phyloP scores from a whole-genome alignment of 2,888 invertebrate genomes.

The Apotomis turbidana region DNA sequence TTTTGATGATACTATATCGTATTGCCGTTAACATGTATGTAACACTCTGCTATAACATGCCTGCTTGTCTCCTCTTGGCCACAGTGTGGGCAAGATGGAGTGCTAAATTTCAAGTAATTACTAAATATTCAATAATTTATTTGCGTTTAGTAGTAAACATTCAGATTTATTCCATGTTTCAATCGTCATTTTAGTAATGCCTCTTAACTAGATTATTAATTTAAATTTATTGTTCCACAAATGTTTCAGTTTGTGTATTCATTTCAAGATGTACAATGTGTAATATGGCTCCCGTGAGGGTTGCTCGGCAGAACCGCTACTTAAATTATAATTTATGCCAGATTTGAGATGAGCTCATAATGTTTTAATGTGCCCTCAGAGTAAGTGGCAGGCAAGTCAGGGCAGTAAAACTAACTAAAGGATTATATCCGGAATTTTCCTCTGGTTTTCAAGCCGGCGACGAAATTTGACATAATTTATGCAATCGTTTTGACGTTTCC shows the following conservation, averaged over 20 bases:
- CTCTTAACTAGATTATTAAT: not conserved
- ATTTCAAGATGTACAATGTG: constrained; percentile 6
- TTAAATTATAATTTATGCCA: constrained; percentile 37
- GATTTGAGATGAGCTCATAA: constrained; percentile 36
- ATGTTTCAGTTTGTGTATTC: constrained; percentile 10
- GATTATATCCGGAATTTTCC: not conserved
- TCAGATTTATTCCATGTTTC: too few species aligned
- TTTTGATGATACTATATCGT: too few species aligned
- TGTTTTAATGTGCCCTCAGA: constrained; percentile 25
- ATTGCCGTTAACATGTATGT: too few species aligned
- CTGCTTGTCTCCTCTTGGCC: too few species aligned
- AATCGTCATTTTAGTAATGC: too few species aligned
- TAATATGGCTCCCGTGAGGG: constrained; percentile 30
- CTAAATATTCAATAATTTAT: too few species aligned
- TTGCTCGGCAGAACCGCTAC: constrained; percentile 1
- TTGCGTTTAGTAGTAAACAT: too few species aligned
- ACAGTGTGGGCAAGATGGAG: too few species aligned
- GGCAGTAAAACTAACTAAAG: not conserved
- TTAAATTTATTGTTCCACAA: not conserved
- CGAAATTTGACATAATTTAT: not conserved
- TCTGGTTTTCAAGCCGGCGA: not conserved
- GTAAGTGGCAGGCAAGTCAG: not conserved
- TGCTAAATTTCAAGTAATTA: too few species aligned
- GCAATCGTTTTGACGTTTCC: too few species aligned
- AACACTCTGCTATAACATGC: too few species aligned